These are phyloP conservation scores for Tethea ocularis DNA, from an alignment of 2,888 invertebrate species.

Conservation along the genomic window DNA sequence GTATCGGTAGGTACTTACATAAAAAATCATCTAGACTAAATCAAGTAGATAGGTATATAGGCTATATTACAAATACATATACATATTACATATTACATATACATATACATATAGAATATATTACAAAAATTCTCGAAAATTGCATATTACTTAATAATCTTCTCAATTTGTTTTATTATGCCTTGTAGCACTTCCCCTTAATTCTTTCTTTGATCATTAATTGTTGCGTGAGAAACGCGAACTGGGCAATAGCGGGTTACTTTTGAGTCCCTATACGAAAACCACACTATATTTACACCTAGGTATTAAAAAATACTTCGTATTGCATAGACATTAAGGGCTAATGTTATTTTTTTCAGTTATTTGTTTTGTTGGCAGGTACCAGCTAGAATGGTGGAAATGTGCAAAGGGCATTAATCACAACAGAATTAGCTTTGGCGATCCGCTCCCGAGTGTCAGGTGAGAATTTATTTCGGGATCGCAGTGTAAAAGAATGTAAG, in stretches of 20 bases:
- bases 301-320: not conserved
- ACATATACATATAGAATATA: too few relatives aligned
- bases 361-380: conserved; percentile 38
- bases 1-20: too few relatives aligned
- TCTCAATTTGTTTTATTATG: conserved; percentile 74
- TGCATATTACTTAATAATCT: too few relatives aligned
- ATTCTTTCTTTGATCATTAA: conserved; percentile 66
- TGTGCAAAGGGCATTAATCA: conserved; percentile 81
- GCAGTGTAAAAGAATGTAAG: not conserved
- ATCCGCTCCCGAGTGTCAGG: conserved; percentile 78
- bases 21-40: too few relatives aligned
- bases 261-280: conserved; percentile 53
- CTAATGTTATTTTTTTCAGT: conserved; percentile 26
- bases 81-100: conserved; percentile 22
- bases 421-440: conserved; percentile 82
- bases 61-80: conserved; percentile 14
- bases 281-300: conserved; percentile 30
- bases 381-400: conserved; percentile 68
- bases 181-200: conserved; percentile 60
- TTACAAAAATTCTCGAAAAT: too few relatives aligned
- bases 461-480: conserved; percentile 68
- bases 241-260: conserved; percentile 68
- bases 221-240: conserved; percentile 82
- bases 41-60: conserved; percentile 10
- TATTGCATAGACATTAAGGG: conserved; percentile 34